Evolutionary conservation across 2,797 vertebrate species (phyloP), one percentile per base, ranked within the genome.

Genomic region (Anabacerthia variegaticeps): DNA sequence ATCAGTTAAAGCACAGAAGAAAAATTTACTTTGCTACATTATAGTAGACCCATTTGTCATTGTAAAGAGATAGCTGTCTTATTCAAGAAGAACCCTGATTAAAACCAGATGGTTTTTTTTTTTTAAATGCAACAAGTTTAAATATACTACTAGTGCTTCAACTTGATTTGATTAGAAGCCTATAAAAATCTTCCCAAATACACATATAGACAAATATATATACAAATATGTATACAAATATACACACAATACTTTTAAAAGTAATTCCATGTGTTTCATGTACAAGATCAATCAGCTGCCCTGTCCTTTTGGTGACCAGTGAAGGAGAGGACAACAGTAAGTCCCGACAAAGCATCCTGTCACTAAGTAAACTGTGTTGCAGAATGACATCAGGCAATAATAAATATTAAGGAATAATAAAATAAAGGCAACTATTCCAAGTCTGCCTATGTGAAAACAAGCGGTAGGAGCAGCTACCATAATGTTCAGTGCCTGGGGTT

Each of bases 61-160:
- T 89, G 56, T 21, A 84, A 77, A 96, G 74, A 88, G 83, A 95
- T 71, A 94, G 48, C 55, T 83, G 54, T 39, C 66, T 76, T 93
- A 68, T 52, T 82, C 67, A 84, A 92, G 80, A 96, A 80, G 74
- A 96, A 32, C 20, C 8, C 34, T 46, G 97, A 98, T 95, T 97
- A 97, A 98, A 98, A 98, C 94, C 98, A 98, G 98, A 97, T 98
- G 97, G 23, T 16, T 32, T 32, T 0, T 96, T 96, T 78, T 78
- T 84, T 32, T 7, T 2, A 5, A 97, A 98, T 98, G 69, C 56
- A 84, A 32, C 34, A 69, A 81, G 84, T 90, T 84, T 91, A 93
- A 91, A 91, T 95, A 88, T 74, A 95, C 87, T 94, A 84, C 96
- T 82, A 67, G 52, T 88, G 77, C 89, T 96, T 97, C 95, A 95